Evolutionary conservation across 2,888 invertebrate genomes (phyloP).

Genomic region (Meliscaeva auricollis): DNA sequence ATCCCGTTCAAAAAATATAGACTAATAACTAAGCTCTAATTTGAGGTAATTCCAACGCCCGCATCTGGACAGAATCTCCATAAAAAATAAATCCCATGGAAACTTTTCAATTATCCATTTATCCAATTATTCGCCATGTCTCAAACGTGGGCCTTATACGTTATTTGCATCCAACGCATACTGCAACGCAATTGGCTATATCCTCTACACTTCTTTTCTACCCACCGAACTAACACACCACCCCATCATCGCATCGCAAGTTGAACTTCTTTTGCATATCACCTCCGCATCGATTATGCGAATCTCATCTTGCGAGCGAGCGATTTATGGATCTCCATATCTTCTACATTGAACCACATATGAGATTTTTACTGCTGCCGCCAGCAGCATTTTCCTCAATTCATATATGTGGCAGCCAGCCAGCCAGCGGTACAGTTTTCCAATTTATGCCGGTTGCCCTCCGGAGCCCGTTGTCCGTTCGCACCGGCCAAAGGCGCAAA

Average conservation of each 20-base stretch:
- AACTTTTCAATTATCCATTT: conserved; percentile 75
- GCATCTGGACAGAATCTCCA: conserved; percentile 32
- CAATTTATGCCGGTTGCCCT: conserved; percentile 72
- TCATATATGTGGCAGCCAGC: not conserved
- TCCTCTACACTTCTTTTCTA: not conserved
- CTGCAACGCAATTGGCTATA: conserved; percentile 38
- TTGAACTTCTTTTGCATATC: conserved; percentile 73
- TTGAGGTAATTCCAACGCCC: conserved; percentile 63
- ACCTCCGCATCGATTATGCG: conserved; percentile 74
- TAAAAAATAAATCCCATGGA: conserved; percentile 63
- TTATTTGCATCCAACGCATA: conserved; percentile 55
- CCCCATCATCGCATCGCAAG: conserved; percentile 23
- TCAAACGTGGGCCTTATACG: conserved; percentile 38
- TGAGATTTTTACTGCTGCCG: conserved; percentile 24
- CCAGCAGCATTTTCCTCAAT: conserved; percentile 46
- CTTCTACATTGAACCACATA: conserved; percentile 60
- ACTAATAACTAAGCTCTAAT: conserved; percentile 22
- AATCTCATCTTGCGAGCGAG: conserved; percentile 66
- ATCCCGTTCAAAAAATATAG: no score
- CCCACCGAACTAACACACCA: conserved; percentile 10
- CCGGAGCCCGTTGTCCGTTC: conserved; percentile 38
- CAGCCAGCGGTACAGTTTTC: conserved; percentile 65
- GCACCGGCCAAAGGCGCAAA: conserved; percentile 63
- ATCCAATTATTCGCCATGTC: conserved; percentile 74
- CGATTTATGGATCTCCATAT: conserved; percentile 71